Evolutionary conservation across 2,797 vertebrate genomes (phyloP), one percentile per base, ranked within the genome.

Genomic region (Rhinella marina): DNA sequence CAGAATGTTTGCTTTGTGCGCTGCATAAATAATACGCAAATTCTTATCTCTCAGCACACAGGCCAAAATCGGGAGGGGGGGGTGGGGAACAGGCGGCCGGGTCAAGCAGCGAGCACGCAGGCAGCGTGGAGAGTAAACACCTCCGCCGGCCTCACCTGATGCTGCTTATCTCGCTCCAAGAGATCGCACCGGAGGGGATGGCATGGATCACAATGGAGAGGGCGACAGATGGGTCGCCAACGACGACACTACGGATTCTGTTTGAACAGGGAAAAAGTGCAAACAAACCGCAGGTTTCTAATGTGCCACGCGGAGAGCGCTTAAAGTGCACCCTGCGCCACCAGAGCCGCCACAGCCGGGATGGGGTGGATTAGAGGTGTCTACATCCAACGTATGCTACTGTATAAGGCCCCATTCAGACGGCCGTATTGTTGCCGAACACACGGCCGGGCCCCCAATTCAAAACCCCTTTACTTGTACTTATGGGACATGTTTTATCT

Each of bases 41-140:
- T 75, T 48, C 66, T 85, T 88, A 88, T 88, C 87, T 88, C 64
- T 29, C 41, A 75, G 82, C 62, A 81, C 23, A 75, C 27, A 76
- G n/a, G 57, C 70, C 75, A 61, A n/a, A 32, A 66, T 54, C 66
- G 17, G 32, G 32, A 82, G 56, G 1, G 25, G 57, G 75, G 32
- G 27, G 27, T 0, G 9, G 27, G 9, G 66, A 76, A 64, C 32
- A 32, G n/a, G 50, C 27, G 29, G 17, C 14, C 14, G 21, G 76
- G 32, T 68, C 54, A 17, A 75, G 57, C 77, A 64, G 52, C n/a
- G 10, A 57, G 56, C 48, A 77, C 48, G 23, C 54, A 14, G 73
- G 32, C 56, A n/a, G 62, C 7, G 70, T 8, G 78, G 78, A 77
- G 78, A 76, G 72, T 66, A 86, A 88, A 86, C 84, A 88, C 70